Percentiles rank a stretch among this genome's conserved stretches.
Conservation (phyloP, 2,113 vertebrate genomes). For the Hepsetus odoe region DNA sequence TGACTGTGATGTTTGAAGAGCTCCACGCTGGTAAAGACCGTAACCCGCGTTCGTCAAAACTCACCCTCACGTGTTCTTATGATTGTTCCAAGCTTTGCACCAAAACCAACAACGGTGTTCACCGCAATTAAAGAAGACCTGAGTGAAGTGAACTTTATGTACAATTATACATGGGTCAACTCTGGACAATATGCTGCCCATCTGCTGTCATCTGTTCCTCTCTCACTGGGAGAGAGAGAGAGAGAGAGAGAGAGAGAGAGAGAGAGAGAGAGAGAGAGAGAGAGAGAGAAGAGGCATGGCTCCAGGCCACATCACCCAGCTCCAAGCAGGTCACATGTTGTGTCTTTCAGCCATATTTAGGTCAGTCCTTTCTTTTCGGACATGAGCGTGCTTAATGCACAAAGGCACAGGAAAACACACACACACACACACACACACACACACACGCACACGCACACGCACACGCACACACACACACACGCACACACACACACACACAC, state of each 20-base stretch:
- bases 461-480: neutral
- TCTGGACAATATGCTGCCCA: slow-evolving; percentile 97
- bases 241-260: slow-evolving; percentile 65
- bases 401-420: slow-evolving; percentile 69
- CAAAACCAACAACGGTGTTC: slow-evolving; percentile 78
- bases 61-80: too few species aligned
- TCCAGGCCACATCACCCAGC: slow-evolving; percentile 80
- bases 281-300: slow-evolving; percentile 71
- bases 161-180: slow-evolving; percentile 93
- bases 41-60: too few species aligned
- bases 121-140: slow-evolving; percentile 89
- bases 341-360: slow-evolving; percentile 99
- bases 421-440: slow-evolving; percentile 1
- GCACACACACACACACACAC: slow-evolving; percentile 25
- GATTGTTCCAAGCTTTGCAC: neutral
- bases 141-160: slow-evolving; percentile 88
- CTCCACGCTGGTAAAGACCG: too few species aligned
- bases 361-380: slow-evolving; percentile 86
- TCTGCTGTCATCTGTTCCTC: slow-evolving; percentile 93
- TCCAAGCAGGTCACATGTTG: slow-evolving; percentile 95
- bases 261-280: slow-evolving; percentile 64
- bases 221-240: slow-evolving; percentile 85
- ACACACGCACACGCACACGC: slow-evolving; percentile 39
- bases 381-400: slow-evolving; percentile 80
- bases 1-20: too few species aligned